Conservation (phyloP, 2,797 vertebrate genomes). For the Microctenopoma lineatum region DNA sequence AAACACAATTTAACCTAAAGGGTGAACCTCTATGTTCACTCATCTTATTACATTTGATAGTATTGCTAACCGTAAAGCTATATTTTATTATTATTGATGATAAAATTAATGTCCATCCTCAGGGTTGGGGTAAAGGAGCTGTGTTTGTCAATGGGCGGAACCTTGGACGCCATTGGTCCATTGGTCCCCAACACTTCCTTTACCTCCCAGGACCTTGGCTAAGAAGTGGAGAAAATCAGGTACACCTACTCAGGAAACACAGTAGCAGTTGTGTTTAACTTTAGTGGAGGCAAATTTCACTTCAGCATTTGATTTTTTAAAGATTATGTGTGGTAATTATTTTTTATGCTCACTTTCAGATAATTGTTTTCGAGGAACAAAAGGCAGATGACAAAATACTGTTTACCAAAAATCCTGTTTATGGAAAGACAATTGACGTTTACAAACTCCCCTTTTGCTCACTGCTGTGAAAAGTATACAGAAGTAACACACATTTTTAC, state of each 20-base stretch:
- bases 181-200: slow-evolving; percentile 91
- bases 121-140: slow-evolving; percentile 93
- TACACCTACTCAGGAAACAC: slow-evolving; percentile 36
- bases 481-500: not conserved
- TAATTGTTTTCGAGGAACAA: slow-evolving; percentile 91
- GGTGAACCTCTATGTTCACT: no score
- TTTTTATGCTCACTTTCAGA: slow-evolving; percentile 74
- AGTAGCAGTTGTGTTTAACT: not conserved
- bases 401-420: slow-evolving; percentile 84
- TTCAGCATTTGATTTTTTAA: not conserved
- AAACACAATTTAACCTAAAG: no score
- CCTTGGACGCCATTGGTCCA: slow-evolving; percentile 93
- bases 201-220: slow-evolving; percentile 92
- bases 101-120: slow-evolving; percentile 17
- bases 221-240: slow-evolving; percentile 87
- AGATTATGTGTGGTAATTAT: not conserved
- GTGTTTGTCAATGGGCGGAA: slow-evolving; percentile 91
- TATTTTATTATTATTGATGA: slow-evolving; percentile 3
- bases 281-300: not conserved
- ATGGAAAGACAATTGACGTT: slow-evolving; percentile 87
- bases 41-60: no score
- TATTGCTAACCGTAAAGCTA: not conserved
- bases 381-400: slow-evolving; percentile 80
- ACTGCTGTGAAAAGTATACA: slow-evolving; percentile 62
- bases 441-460: slow-evolving; percentile 80